Conservation (phyloP, 2,797 vertebrate genomes). For the Lagocephalus sceleratus region DNA sequence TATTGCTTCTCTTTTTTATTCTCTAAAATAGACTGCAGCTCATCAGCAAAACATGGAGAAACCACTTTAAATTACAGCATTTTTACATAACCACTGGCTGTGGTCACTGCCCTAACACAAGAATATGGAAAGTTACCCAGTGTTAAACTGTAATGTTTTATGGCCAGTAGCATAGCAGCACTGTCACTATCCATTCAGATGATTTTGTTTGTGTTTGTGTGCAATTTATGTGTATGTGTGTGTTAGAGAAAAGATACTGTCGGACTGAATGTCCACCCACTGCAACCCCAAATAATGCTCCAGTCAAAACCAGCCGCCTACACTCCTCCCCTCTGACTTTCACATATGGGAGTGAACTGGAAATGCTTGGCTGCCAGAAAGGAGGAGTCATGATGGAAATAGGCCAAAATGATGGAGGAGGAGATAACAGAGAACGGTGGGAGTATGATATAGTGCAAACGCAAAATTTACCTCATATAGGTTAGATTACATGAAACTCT, state of each 20-base stretch:
- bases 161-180: conserved; percentile 60
- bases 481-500: conserved; percentile 38
- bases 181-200: conserved; percentile 69
- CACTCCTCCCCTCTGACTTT: conserved; percentile 65
- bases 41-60: conserved; percentile 70
- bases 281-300: conserved; percentile 64
- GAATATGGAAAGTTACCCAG: conserved; percentile 72
- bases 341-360: conserved; percentile 71
- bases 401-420: conserved; percentile 71
- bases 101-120: conserved; percentile 64
- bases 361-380: conserved; percentile 63
- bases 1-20: conserved; percentile 70
- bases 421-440: conserved; percentile 39
- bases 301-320: conserved; percentile 60
- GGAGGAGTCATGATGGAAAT: conserved; percentile 69
- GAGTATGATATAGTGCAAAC: conserved; percentile 36
- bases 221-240: conserved; percentile 19
- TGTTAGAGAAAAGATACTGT: conserved; percentile 29
- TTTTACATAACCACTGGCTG: conserved; percentile 73
- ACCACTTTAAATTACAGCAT: conserved; percentile 70
- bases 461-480: conserved; percentile 33
- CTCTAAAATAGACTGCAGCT: conserved; percentile 73
- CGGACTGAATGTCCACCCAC: conserved; percentile 58
- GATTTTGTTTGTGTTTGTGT: conserved; percentile 46
- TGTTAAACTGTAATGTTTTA: conserved; percentile 71